phyloP scores from a whole-genome alignment of 2,797 vertebrate genomes.

The Pterois miles region DNA sequence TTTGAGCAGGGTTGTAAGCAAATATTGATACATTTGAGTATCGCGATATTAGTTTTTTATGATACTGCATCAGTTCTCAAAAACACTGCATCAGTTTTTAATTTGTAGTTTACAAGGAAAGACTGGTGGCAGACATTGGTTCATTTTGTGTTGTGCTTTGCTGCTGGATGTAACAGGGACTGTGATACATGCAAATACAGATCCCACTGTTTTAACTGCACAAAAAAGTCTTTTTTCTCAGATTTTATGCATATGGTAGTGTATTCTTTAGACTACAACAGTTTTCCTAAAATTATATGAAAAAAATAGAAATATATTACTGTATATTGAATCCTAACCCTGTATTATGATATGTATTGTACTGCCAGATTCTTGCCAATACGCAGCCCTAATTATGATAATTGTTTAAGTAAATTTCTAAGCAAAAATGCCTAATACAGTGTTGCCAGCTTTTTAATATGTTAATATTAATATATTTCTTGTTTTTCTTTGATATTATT shows the following conservation, averaged over 20 bases:
- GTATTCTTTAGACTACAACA: not conserved
- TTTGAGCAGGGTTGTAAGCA: not conserved
- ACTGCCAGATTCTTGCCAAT: not conserved
- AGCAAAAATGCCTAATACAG: not conserved
- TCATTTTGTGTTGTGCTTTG: not conserved
- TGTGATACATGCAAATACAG: not conserved
- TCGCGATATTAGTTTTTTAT: not conserved
- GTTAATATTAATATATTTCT: not conserved
- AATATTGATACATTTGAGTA: not conserved
- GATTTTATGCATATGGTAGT: not conserved
- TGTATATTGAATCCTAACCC: not conserved
- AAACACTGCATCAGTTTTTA: not conserved
- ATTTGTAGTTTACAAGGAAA: not conserved
- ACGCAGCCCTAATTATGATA: not conserved
- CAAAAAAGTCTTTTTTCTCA: not conserved
- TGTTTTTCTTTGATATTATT: not conserved
- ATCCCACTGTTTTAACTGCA: not conserved
- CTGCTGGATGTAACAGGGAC: not conserved
- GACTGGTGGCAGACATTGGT: not conserved
- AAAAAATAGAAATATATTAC: not conserved
- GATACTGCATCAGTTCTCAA: not conserved
- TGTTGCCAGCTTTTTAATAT: not conserved
- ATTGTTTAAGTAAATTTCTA: not conserved
- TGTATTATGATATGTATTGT: not conserved
- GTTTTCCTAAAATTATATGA: not conserved